Evolutionary conservation across 2,888 invertebrate species (phyloP), one percentile per base, ranked within the genome.

Genomic region (Dolichopus griseipennis): DNA sequence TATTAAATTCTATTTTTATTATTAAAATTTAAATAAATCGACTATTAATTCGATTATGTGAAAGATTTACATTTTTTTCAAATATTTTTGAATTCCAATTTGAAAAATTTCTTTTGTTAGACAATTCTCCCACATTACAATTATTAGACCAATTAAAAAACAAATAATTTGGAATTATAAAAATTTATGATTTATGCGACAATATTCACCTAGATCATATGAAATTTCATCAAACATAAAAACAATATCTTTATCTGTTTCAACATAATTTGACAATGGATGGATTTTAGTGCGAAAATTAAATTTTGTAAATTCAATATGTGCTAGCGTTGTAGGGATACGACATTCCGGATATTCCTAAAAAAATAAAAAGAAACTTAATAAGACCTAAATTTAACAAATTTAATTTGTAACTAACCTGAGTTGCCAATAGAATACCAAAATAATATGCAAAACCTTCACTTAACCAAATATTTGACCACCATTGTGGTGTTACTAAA

Each of bases 81-180:
- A 20, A 61, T 61, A 68, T 3, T 66, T 20, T 18, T 61, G 15
- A 20, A 68, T 37, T 8, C 66, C 68, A 20, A 61, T 61, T 41
- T 41, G 15, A 18, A 68, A 67, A 34, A 34, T n/a, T 37, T 33
- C 33, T 20, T 64, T 33, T 64, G 20, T 9, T 61, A 90, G 79
- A 1, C 85, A 78, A 75, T 89, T 86, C 72, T 86, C 85, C 66
- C 89, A 82, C 90, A 90, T 90, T 72, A 89, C 85, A 68, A 91
- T 85, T 20, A 89, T 75, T 3, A 83, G 75, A n/a, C 83, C 86
- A 0, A 87, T 89, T 76, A 34, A 20, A 64, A 64, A 33, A 37
- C 5, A 64, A 33, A 62, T 37, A 37, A 37, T 37, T 9, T 37
- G 2, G 8, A 7, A 37, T 8, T 4, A 27, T 27, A 27, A 27